phyloP scores from a whole-genome alignment of 2,888 invertebrate species.

The Cheilosia scutellata region DNA sequence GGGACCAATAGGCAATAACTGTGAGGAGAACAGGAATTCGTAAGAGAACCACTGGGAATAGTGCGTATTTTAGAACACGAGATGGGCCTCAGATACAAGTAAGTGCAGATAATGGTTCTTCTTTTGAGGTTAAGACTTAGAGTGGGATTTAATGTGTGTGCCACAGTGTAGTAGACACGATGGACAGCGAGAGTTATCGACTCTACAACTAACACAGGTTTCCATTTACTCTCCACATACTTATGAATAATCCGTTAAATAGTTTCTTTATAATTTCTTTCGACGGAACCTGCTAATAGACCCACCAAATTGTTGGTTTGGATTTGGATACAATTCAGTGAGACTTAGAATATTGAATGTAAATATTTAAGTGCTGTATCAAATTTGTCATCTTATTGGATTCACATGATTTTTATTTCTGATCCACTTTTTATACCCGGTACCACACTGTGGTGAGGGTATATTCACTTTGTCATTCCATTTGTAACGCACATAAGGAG shows the following conservation, averaged over 20 bases:
- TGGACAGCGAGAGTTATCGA: conserved; percentile 2
- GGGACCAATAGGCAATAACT: background rate
- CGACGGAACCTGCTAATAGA: background rate
- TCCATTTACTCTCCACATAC: background rate
- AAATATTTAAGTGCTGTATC: too few relatives aligned
- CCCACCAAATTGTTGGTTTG: background rate
- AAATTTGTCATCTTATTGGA: too few relatives aligned
- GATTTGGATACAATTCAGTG: background rate
- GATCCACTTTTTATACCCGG: too few relatives aligned
- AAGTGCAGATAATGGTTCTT: background rate
- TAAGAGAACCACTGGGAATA: background rate
- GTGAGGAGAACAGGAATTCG: conserved; percentile 1
- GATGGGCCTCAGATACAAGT: background rate
- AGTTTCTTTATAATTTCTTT: background rate
- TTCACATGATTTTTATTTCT: too few relatives aligned
- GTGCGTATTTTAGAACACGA: conserved; percentile 6
- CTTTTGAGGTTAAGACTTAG: background rate
- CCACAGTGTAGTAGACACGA: background rate
- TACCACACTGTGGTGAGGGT: too few relatives aligned
- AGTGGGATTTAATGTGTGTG: conserved; percentile 1
- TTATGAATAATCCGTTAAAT: background rate
- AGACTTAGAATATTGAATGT: background rate
- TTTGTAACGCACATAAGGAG: too few relatives aligned
- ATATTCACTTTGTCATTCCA: too few relatives aligned
- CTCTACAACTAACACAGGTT: background rate